phyloP scores from a whole-genome alignment of 2,888 invertebrate species.

The Cetonia aurata region DNA sequence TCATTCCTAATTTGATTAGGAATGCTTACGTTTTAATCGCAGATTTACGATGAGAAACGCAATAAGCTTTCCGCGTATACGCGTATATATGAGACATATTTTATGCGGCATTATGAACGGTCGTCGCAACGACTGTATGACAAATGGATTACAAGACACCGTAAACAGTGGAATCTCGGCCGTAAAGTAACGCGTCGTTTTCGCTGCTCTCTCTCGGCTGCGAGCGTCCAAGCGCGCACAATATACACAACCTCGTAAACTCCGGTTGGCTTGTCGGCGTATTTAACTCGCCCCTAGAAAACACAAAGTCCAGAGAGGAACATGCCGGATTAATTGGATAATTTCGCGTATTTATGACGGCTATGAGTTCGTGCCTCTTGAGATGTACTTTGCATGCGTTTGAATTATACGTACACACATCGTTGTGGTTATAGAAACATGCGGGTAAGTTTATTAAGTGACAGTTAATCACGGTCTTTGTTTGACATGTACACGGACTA shows the following conservation, averaged over 20 bases:
- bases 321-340: constrained; percentile 36
- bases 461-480: too few species aligned
- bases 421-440: too few species aligned
- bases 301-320: background rate
- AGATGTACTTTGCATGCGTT: background rate
- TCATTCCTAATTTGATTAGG: too few species aligned
- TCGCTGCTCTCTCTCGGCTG: constrained; percentile 1
- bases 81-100: background rate
- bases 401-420: too few species aligned
- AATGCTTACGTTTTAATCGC: background rate
- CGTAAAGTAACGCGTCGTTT: constrained; percentile 47
- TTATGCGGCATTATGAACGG: constrained; percentile 36
- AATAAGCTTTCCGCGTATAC: background rate
- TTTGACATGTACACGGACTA: too few species aligned
- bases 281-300: constrained; percentile 33
- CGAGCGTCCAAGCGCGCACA: background rate
- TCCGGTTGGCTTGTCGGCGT: constrained; percentile 25
- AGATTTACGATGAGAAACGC: background rate
- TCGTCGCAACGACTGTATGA: constrained; percentile 53
- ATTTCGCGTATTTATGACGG: constrained; percentile 38
- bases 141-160: constrained; percentile 51
- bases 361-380: constrained; percentile 8
- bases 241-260: constrained; percentile 35
- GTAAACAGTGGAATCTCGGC: constrained; percentile 51
- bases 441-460: too few species aligned